Percentiles rank a stretch among this genome's conserved stretches.
Conservation (phyloP, 2,888 invertebrate species). For the Mayetiola destructor region DNA sequence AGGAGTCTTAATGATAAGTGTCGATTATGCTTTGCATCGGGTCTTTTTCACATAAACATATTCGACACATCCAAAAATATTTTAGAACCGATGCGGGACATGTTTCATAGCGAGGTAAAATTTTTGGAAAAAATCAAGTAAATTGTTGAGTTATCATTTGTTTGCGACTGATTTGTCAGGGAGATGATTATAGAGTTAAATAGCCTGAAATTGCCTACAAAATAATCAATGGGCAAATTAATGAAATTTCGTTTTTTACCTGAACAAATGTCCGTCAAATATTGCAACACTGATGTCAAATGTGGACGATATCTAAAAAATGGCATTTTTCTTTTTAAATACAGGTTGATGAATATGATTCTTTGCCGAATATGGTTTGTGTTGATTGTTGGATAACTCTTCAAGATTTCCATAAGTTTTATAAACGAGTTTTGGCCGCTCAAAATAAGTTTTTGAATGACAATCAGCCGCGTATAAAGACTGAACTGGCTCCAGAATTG, state of each 20-base stretch:
- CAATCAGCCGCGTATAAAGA: not conserved
- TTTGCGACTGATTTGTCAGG: too few relatives aligned
- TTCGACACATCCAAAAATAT: not conserved
- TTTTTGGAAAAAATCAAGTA: not conserved
- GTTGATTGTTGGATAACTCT: conserved; percentile 29
- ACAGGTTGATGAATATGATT: conserved; percentile 27
- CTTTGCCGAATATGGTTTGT: conserved; percentile 29
- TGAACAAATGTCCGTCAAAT: too few relatives aligned
- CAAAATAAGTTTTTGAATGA: not conserved
- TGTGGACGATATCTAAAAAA: not conserved
- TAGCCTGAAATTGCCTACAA: too few relatives aligned
- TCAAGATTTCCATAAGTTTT: conserved; percentile 29
- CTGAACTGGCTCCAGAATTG: not conserved
- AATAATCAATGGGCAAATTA: too few relatives aligned
- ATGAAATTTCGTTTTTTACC: too few relatives aligned
- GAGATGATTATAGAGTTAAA: too few relatives aligned
- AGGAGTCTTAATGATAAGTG: too few relatives aligned
- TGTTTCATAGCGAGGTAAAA: not conserved
- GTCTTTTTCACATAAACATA: conserved; percentile 1
- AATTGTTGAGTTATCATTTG: not conserved
- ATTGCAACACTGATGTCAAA: too few relatives aligned
- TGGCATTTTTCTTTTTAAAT: not conserved
- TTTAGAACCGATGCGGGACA: not conserved
- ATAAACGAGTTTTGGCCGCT: conserved; percentile 23
- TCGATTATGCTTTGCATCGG: not conserved